Base-by-base conservation (phyloP, 2,797 vertebrate species). In the Spinus olivaceus region DNA sequence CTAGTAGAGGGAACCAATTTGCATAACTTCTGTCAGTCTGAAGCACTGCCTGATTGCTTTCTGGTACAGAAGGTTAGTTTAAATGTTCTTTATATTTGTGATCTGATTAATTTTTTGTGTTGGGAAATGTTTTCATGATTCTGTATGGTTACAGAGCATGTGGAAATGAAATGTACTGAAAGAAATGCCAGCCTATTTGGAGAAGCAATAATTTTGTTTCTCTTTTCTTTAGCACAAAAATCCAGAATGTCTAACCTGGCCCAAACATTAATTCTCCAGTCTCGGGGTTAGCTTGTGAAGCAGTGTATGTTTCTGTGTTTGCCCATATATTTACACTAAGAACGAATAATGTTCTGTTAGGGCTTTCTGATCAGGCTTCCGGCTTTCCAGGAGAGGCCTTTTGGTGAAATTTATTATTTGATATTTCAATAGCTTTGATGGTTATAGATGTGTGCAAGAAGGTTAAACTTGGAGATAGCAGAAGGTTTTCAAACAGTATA, bases 241-340 rank as follows among this genome's bases (percentile, higher is more conserved):
- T 39, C 39, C 19, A n/a, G 60, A 72, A 63, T 6, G 6, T 37
- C 51, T 49, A 24, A 27, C 23, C 4, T 12, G 59, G 10, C 27
- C 21, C 51, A 51, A 33, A 49, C 4, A 8, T 53, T 65, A 59
- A 49, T 72, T 25, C 14, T 32, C 21, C 63, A 30, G 49, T 69
- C 21, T 65, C 0, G 0, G 8, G 6, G 18, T 21, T 3, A 6
- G 17, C 32, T 37, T 9, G 17, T 30, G 56, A 27, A 79, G 56
- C 22, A 47, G 28, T 2, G 1, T 24, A 12, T 23, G 12, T 37
- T 18, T 67, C 47, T 3, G 5, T 42, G 19, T 49, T 59, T 74
- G 51, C 33, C 35, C 25, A 35, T 35, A 4, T 35, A 33, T 69
- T 72, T 39, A 67, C 14, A 9, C 27, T 14, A 6, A 21, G 5